Base-by-base conservation (phyloP, 1,140 invertebrate genomes). In the Drosophila pruinosa region DNA sequence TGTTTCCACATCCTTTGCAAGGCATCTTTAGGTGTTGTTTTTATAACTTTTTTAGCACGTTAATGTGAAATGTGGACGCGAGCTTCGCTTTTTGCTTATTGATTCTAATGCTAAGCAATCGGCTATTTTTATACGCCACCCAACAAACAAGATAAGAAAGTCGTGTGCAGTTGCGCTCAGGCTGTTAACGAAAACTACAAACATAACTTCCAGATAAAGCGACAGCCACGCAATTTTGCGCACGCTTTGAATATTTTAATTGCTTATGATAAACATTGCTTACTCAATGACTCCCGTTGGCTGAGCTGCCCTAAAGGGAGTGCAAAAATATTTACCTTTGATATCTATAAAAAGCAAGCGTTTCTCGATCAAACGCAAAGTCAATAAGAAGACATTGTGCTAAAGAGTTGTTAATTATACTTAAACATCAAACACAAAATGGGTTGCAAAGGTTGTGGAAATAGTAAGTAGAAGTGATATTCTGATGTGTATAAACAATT, bases 1-100 rank as follows among this genome's bases (percentile, higher is more conserved):
- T 85, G 19, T 83, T 83, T 83, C 79, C 80, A 50, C 80, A 83
- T 83, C 80, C 75, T 57, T 85, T 85, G 80, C 79, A 83, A 76
- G 80, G 80, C 79, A 83, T 79, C 34, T 79, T 79, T 5, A 38
- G 5, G 17, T 41, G 39, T 4, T 2, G 39, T 48, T 50, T 17
- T 47, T 8, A 12, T 56, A 34, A 38, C 14, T 45, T 43, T 19
- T 26, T 36, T 39, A n/a, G 10, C 45, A 41, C 17, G 19, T 41
- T 39, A 17, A 17, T 7, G 7, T 24, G n/a, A 21, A 10, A 48
- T 6, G 14, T 17, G 1, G 39, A 22, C 45, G 36, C 59, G 68
- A 41, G 3, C 41, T 43, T 43, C n/a, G 7, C 43, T 45, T n/a
- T 43, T 41, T 15, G 6, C 17, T 17, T 31, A 47, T 1, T 83